A percentile compares a stretch with the other conserved stretches of the same genome.
Evolutionary conservation across 92 coral and sea anemone genomes (phyloP).

Genomic region (Heliopora coerulea): DNA sequence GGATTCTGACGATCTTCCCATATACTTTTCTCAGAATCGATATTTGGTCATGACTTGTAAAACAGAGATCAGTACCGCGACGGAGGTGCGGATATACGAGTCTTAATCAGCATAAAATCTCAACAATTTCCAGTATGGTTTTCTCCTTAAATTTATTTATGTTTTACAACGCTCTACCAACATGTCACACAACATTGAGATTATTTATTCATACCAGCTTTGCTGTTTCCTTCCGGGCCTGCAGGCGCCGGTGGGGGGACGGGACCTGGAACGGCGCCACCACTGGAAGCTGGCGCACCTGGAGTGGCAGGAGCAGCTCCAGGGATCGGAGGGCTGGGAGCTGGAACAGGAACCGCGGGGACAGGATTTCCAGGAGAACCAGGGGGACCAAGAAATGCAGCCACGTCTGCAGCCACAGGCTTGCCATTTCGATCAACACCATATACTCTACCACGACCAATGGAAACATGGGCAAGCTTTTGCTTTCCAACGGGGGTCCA

Average conservation of each 20-base stretch:
- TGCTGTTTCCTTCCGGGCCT: neutral
- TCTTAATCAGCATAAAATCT: neutral
- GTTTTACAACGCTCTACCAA: no score
- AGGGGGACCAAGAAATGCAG: neutral
- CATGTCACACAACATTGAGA: no score
- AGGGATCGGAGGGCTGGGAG: no score
- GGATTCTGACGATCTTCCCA: no score
- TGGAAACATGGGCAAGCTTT: conserved; percentile 3
- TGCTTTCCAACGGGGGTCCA: conserved; percentile 8
- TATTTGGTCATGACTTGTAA: no score
- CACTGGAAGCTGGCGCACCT: no score
- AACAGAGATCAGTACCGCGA: no score
- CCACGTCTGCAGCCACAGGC: neutral
- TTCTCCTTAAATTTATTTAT: no score
- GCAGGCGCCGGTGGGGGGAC: conserved; percentile 1
- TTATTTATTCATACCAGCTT: conserved; percentile 25
- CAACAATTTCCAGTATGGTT: neutral
- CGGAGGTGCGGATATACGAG: no score
- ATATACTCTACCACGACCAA: conserved; percentile 25
- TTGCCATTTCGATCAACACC: conserved; percentile 11
- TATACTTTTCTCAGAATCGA: no score
- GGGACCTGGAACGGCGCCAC: neutral
- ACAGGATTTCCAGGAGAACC: neutral
- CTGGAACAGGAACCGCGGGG: conserved; percentile 5
- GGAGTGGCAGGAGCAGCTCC: neutral